Base-by-base conservation (phyloP, 2,113 vertebrate species). In the Pomatostomus ruficeps region DNA sequence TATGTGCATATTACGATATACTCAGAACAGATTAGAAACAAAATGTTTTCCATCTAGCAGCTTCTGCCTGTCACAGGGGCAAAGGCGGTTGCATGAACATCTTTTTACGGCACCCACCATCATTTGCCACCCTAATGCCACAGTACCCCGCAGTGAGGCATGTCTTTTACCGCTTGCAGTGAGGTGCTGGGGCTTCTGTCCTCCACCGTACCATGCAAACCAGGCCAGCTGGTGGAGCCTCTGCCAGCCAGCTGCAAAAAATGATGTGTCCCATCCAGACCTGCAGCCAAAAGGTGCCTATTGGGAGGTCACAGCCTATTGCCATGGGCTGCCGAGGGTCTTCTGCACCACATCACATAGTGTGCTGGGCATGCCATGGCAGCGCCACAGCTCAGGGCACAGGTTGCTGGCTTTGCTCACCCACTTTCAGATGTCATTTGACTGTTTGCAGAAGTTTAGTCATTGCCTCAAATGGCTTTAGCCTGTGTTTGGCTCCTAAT, bases 11-110 rank as follows among this genome's bases (percentile, higher is more conserved):
- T 82, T 89, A 55, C 35, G 65, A 63, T 73, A 63, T 29, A 55
- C 33, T 80, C 59, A 61, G 46, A 88, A 83, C 20, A 70, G 46
- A 77, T 81, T 74, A 92, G 70, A 91, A 93, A 72, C 13, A 76
- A 94, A 88, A 67, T 73, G 8, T 75, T 96, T 96, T 36, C 74
- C 45, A 52, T 84, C 46, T 45, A 74, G 72, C 61, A 94, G 89
- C 38, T 70, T 88, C 74, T 67, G 29, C 81, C 77, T 84, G 35
- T 70, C 6, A 3, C 2, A 5, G 45, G 58, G 46, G 65, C 72
- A 91, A 58, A 61, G 46, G 49, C 15, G 68, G n/a, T 43, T 9
- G 4, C 28, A 20, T 14, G 29, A 94, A 76, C 85, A 75, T 33
- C 29, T 63, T 70, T 72, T 22, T n/a, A 31, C 3, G 2, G 33